Percentiles rank a stretch among this genome's conserved stretches.
Conservation (phyloP, 2,113 vertebrate genomes). For the Lepidothrix coronata region DNA sequence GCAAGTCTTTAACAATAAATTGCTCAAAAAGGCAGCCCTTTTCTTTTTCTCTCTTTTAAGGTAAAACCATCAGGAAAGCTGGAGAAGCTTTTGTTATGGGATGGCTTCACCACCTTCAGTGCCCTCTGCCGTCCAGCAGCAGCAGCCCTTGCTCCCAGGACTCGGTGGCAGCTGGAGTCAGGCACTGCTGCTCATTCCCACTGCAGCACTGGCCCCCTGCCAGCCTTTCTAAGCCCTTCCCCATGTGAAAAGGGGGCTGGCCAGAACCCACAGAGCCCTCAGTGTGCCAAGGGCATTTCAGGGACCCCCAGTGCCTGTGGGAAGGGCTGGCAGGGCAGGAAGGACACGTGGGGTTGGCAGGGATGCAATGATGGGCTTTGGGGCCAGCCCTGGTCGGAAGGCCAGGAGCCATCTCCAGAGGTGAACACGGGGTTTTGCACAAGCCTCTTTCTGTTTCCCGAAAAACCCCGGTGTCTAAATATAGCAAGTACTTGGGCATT, state of each 20-base stretch:
- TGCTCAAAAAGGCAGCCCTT: not conserved
- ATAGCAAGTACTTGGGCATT: conserved; percentile 42
- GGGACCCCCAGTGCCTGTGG: not conserved
- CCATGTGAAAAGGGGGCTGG: not conserved
- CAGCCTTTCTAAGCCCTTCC: not conserved
- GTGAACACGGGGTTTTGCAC: not conserved
- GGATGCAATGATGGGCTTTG: accelerated
- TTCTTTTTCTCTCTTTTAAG: not conserved
- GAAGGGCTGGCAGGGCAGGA: not conserved
- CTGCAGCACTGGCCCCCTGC: accelerated
- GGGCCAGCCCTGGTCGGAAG: not conserved
- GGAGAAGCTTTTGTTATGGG: not conserved
- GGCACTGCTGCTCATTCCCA: not conserved
- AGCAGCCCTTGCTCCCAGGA: not conserved
- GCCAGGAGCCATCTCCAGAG: not conserved
- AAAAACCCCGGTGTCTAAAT: not conserved
- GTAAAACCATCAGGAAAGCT: accelerated
- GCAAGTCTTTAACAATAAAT: not conserved
- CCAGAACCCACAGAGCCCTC: not conserved
- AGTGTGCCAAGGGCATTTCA: accelerated
- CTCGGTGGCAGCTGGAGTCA: not conserved
- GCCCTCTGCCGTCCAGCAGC: not conserved
- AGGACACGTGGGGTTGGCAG: not conserved
- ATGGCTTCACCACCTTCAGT: not conserved
- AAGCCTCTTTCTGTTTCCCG: conserved; percentile 11